Conservation (phyloP, 1,140 invertebrate genomes). For the Lepeophtheirus salmonis region DNA sequence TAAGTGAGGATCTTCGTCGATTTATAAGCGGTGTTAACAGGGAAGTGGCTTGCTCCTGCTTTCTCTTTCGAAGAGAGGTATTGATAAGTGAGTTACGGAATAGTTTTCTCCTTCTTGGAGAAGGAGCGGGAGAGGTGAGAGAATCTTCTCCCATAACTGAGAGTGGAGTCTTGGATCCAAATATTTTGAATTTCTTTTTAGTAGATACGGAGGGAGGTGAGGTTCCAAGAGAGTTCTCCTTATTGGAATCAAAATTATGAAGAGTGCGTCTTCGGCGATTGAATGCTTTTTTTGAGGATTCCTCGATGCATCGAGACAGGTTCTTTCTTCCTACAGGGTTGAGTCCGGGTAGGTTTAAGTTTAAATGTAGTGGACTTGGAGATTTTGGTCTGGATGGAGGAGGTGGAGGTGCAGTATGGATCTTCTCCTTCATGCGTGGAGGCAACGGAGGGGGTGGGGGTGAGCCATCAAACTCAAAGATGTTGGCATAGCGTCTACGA, state of each 20-base stretch:
- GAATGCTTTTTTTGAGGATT: not conserved
- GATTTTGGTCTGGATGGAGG: not conserved
- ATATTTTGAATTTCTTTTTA: not conserved
- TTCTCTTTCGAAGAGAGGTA: not conserved
- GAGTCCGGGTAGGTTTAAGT: not conserved
- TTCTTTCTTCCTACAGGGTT: not conserved
- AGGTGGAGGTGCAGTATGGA: not conserved
- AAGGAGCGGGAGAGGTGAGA: too few relatives aligned
- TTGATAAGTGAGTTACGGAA: not conserved
- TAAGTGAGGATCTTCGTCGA: not conserved
- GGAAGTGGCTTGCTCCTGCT: not conserved
- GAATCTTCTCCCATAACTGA: too few relatives aligned
- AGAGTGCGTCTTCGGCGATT: not conserved
- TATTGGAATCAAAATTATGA: not conserved
- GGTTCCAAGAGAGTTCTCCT: not conserved
- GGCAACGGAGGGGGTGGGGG: not conserved
- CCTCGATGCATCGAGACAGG: not conserved
- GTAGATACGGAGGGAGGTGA: not conserved
- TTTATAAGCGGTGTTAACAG: not conserved
- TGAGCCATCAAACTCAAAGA: too few relatives aligned
- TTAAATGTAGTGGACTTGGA: not conserved
- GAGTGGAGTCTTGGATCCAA: not conserved
- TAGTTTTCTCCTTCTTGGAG: not conserved
- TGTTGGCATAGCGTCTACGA: not conserved
- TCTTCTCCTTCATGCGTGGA: not conserved